Evolutionary conservation across 2,797 vertebrate species (phyloP), one percentile per base, ranked within the genome.

Genomic region (Heterohyrax brucei): DNA sequence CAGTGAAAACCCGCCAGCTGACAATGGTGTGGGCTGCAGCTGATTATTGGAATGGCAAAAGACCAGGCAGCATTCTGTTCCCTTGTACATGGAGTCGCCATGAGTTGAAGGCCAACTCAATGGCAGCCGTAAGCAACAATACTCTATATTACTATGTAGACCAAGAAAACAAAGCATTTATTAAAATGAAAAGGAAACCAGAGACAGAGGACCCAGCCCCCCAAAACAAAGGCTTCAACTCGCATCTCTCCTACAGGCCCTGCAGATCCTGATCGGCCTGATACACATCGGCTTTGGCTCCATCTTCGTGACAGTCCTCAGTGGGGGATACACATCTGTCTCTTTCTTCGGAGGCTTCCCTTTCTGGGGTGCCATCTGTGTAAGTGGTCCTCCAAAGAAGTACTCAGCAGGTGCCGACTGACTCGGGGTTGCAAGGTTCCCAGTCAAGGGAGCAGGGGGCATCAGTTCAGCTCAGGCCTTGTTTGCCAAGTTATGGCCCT

Each of bases 241-340:
- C 75, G n/a, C 68, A 75, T 44, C 10, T 97, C 30, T 39, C 6
- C 30, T 26, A 84, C 95, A 98, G 98, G 98, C 97, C 24, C 87
- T 98, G 73, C 98, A 98, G 96, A 98, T 98, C 93, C 92, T 98
- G 87, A 98, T 97, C 0, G 98, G 98, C 66, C 97, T 98, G 95
- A 24, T 97, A 78, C 97, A 98, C 96, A 89, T 98, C 0, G 89
- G 98, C 70, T 96, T 98, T 0, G 98, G 98, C 10, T 24, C 81
- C 28, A 33, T 98, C 93, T 82, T 98, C 89, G 79, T 21, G 0
- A 93, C 62, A 0, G 4, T 97, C 22, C 21, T 85, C 3, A 0
- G 1, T 0, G 48, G 48, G 0, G 0, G 4, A 68, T 98, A 98
- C 28, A 3, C 1, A 26, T 50, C 98, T 0, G 0, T 98, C 72